Percentiles rank a stretch among this genome's conserved stretches.
phyloP scores from a whole-genome alignment of 2,113 vertebrate genomes.

The Rhabdomys dilectus region DNA sequence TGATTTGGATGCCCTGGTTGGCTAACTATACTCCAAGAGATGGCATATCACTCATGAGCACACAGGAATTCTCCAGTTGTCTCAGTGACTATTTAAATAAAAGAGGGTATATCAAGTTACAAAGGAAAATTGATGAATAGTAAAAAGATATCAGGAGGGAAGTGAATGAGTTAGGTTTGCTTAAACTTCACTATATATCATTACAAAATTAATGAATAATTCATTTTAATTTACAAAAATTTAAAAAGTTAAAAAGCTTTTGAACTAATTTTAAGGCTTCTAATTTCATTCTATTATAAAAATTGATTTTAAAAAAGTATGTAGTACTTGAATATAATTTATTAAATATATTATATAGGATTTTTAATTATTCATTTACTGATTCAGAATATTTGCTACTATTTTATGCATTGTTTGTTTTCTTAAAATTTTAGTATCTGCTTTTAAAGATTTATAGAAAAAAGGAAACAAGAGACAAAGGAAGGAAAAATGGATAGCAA shows the following conservation, averaged over 20 bases:
- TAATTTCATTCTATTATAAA: background rate
- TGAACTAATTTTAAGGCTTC: background rate
- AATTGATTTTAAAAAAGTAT: background rate
- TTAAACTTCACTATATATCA: background rate
- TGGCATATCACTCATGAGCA: background rate
- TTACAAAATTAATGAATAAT: background rate
- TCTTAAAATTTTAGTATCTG: background rate
- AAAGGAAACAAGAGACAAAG: background rate
- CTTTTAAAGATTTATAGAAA: background rate
- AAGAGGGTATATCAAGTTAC: background rate
- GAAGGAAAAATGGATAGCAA: background rate
- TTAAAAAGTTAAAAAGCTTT: background rate
- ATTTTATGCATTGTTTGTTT: background rate
- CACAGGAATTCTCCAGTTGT: background rate
- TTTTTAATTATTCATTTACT: background rate
- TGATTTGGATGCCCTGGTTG: background rate
- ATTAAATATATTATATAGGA: background rate
- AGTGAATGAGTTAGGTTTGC: background rate
- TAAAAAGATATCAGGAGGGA: background rate
- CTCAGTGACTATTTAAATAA: background rate
- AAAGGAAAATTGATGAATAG: background rate
- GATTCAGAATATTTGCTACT: background rate
- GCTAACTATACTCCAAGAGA: background rate
- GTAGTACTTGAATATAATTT: background rate
- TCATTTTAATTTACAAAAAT: background rate